Base-by-base conservation (phyloP, 35 echinoderm and acorn worm species). In the Lytechinus variegatus region DNA sequence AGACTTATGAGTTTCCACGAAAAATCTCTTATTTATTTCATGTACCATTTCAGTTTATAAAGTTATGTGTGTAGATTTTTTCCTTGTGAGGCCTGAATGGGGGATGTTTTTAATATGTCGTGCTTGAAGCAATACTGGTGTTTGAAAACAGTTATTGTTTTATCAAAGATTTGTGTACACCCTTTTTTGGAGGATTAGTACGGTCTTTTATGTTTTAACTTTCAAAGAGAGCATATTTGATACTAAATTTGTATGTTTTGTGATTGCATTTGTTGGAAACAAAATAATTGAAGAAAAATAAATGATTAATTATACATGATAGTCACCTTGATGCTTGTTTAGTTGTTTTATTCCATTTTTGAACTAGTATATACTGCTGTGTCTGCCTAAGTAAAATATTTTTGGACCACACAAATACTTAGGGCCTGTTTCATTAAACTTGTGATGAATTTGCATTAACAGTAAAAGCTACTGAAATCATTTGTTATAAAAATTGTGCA, bases 161-260 rank as follows among this genome's bases (percentile, higher is more conserved):
- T 60, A 60, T 79, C 66, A 79, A 79, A 79, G 12, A n/a, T 79
- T 79, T 79, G 66, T 79, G 66, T 79, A 79, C 66, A 79, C 66
- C n/a, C 66, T 79, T 79, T 16, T 79, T 79, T 16, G 1, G 66
- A n/a, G 1, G 66, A 24, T 79, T 79, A 24, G 66, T 79, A 71
- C 61, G 11, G 61, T 71, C 61, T 71, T 44, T 58, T 71, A 24
- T 71, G 16, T 79, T 79, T 6, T 79, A n/a, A 79, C 66, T 79
- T 79, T 79, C 66, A 79, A 79, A 79, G 66, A 79, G 66, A 79
- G 66, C 66, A 24, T 79, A 79, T 79, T 79, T 79, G 66, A 79
- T 79, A 79, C 66, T 60, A 79, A 71, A 79, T 79, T 79, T 79
- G 19, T 79, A 79, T 79, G 66, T 79, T 79, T 3, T 79, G 66